Evolutionary conservation across 2,797 vertebrate species (phyloP).

Genomic region (Falco columbarius): DNA sequence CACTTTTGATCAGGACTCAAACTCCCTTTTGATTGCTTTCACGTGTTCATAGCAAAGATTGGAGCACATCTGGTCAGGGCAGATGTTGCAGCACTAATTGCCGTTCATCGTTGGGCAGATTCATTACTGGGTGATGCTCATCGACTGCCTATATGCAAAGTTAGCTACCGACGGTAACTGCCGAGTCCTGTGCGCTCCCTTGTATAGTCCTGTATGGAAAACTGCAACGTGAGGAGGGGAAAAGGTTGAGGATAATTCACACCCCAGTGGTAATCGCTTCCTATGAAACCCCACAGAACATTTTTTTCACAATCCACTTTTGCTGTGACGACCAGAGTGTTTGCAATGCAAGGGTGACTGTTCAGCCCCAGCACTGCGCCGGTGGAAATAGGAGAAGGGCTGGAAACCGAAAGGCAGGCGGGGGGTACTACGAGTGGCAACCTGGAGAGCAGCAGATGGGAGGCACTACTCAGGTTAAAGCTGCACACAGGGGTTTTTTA

Average conservation of each 20-base stretch:
- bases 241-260: background rate
- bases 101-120: background rate
- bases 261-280: fast-evolving
- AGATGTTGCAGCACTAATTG: background rate
- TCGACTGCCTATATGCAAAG: background rate
- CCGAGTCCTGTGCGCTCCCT: fast-evolving
- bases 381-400: too few species aligned
- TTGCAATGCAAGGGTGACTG: fast-evolving
- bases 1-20: background rate
- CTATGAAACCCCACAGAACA: fast-evolving
- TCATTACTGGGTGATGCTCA: background rate
- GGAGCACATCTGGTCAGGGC: background rate
- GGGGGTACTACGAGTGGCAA: fast-evolving
- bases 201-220: background rate
- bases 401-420: background rate
- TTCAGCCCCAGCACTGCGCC: fast-evolving
- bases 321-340: background rate
- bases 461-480: background rate
- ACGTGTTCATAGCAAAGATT: background rate
- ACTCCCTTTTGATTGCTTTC: background rate
- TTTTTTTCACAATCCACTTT: too few species aligned
- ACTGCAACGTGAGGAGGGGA: fast-evolving
- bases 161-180: too few species aligned
- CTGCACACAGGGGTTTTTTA: too few species aligned
- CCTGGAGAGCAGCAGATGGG: fast-evolving